These are phyloP conservation scores for Trachelus stipa DNA, from an alignment of 2,888 invertebrate genomes.

Conservation along the genomic window DNA sequence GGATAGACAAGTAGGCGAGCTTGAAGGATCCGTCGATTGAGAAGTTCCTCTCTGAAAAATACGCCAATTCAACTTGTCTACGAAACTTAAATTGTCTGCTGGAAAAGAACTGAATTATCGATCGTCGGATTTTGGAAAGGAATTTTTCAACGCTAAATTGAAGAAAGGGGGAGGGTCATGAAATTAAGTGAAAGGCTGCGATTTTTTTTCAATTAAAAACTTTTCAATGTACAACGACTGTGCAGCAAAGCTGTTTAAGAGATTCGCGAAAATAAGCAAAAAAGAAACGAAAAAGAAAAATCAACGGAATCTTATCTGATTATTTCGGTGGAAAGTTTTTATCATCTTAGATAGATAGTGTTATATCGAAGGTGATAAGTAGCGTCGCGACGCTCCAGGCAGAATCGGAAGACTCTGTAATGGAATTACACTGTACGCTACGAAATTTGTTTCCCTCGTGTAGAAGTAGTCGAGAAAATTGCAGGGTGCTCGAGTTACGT, in stretches of 20 bases:
- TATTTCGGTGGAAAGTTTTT: not conserved
- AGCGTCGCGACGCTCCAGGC: not conserved
- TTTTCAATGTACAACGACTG: not conserved
- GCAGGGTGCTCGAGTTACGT: not conserved
- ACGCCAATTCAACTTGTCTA: not conserved
- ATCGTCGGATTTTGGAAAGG: not conserved
- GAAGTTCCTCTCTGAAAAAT: not conserved
- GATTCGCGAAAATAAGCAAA: not conserved
- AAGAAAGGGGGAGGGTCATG: not conserved
- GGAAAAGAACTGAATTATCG: not conserved
- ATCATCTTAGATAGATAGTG: not conserved
- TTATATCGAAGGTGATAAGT: not conserved
- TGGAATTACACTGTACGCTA: not conserved
- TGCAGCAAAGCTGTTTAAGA: not conserved
- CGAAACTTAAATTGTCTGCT: not conserved
- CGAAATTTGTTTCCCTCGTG: not conserved
- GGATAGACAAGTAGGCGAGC: not conserved
- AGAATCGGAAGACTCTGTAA: not conserved
- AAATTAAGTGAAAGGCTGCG: not conserved
- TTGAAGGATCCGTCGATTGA: not conserved
- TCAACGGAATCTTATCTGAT: not conserved
- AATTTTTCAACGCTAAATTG: not conserved
- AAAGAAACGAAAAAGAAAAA: not conserved
- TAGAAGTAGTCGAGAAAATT: not conserved
- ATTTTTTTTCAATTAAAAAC: not conserved